A percentile compares a stretch with the other conserved stretches of the same genome.
Evolutionary conservation across 2,888 invertebrate species (phyloP).

Genomic region (Drosophila eohydei): DNA sequence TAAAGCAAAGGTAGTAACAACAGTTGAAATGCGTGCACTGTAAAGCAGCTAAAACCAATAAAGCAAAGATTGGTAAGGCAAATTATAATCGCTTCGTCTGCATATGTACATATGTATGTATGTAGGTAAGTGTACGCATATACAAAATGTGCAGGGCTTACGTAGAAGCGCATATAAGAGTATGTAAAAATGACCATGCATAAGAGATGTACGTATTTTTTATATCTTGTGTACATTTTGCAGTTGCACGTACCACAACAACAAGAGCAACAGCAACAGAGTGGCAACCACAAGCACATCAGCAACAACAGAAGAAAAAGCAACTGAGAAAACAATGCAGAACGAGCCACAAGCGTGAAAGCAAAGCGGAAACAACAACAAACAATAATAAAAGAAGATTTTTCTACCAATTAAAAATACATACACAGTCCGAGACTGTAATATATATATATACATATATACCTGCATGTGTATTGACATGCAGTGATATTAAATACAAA

Average conservation of each 20-base stretch:
- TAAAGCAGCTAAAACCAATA: conserved; percentile 6
- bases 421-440: not conserved
- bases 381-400: conserved; percentile 13
- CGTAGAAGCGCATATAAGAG: conserved; percentile 6
- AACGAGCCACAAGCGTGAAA: conserved; percentile 26
- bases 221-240: conserved; percentile 58
- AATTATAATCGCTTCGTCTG: conserved; percentile 42
- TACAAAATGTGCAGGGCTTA: conserved; percentile 32
- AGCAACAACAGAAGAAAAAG: conserved; percentile 25
- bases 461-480: conserved; percentile 17
- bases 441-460: not conserved
- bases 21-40: not conserved
- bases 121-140: conserved; percentile 24
- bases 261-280: conserved; percentile 29
- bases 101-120: conserved; percentile 28
- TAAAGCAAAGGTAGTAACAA: conserved; percentile 13
- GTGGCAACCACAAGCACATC: conserved; percentile 29
- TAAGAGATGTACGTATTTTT: conserved; percentile 38
- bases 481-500: conserved; percentile 19
- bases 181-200: conserved; percentile 21
- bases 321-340: conserved; percentile 50
- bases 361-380: conserved; percentile 29
- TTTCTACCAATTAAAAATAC: conserved; percentile 9
- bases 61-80: conserved; percentile 61
- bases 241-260: conserved; percentile 51